Evolutionary conservation across 2,888 invertebrate species (phyloP).

Genomic region (Metopia argyrocephala): DNA sequence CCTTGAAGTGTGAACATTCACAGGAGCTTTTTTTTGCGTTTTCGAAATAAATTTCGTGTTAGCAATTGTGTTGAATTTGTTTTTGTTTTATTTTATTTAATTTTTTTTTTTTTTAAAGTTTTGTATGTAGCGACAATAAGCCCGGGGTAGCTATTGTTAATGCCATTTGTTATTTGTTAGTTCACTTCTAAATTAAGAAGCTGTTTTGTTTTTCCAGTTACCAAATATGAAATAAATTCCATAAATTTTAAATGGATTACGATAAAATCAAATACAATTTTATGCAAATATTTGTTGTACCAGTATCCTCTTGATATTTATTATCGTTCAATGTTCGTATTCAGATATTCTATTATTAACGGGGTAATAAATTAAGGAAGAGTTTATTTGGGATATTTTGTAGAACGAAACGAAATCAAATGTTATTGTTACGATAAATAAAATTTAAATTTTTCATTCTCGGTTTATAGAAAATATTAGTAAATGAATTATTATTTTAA

Average conservation of each 20-base stretch:
- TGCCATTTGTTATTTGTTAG: constrained; percentile 35
- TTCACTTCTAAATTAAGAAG: constrained; percentile 38
- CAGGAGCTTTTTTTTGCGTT: constrained; percentile 9
- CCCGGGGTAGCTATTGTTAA: constrained; percentile 2
- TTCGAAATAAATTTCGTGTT: constrained; percentile 12
- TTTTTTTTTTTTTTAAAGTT: background rate
- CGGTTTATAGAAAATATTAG: too few relatives aligned
- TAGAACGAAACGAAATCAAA: too few relatives aligned
- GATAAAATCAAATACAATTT: constrained; percentile 13
- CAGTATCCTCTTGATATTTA: background rate
- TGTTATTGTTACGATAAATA: too few relatives aligned
- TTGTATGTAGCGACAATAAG: constrained; percentile 18
- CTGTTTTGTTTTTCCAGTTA: constrained; percentile 24
- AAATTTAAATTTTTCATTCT: too few relatives aligned
- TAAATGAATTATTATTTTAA: too few relatives aligned
- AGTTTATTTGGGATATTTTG: too few relatives aligned
- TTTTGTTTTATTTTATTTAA: background rate
- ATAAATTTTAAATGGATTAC: constrained; percentile 55
- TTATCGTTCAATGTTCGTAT: background rate
- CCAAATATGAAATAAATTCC: constrained; percentile 21
- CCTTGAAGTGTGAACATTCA: constrained; percentile 52
- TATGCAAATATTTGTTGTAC: background rate
- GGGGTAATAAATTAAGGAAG: too few relatives aligned
- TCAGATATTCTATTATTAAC: background rate
- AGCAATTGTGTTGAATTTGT: background rate